Base-by-base conservation (phyloP, 2,113 vertebrate genomes). In the Callipepla squamata region DNA sequence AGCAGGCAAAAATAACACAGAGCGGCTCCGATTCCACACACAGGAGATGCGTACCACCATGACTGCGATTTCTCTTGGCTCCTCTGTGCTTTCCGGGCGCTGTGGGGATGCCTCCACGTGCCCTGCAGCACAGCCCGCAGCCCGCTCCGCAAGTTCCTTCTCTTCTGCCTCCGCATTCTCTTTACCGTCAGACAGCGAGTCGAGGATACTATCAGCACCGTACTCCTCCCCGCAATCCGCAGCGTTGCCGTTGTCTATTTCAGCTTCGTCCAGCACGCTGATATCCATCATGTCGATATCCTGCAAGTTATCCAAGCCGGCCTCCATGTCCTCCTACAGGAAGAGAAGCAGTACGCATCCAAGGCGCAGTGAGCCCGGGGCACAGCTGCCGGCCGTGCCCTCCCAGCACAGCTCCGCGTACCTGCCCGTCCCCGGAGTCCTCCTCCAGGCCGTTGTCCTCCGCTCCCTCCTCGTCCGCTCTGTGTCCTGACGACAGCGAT, bases 261-360 rank as follows among this genome's bases (percentile, higher is more conserved):
- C 98, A 0, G 98, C 98, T 81, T 99, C 98, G 47, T 98, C 98
- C 85, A 99, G 92, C 72, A 99, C 96, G 14, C 98, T 98, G 95
- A 99, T 98, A 89, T 99, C 98, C 93, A 99, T 97, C 97, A 98
- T 98, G 95, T 98, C 98, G 96, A 99, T 98, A 58, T 98, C 98
- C 93, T 98, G 98, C 93, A 99, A 97, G 93, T 93, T 98, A 86
- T 99, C 98, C 23, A 98, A 97, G 51, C 98, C 97, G 13, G 98
- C 95, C 84, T 98, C 98, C 70, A 96, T 73, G 34, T 98, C 98
- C 55, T 98, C 98, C 98, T 99, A 94, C 18, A 53, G 10, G 63
- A 94, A 75, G 51, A 92, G 91, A 44, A 53, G 32, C 74, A 42
- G 32, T 3, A 51, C 18, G 44, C 79, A 66, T 93, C 90, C 76